Evolutionary conservation across 2,797 vertebrate genomes (phyloP).

Genomic region (Benthosema pterotum): DNA sequence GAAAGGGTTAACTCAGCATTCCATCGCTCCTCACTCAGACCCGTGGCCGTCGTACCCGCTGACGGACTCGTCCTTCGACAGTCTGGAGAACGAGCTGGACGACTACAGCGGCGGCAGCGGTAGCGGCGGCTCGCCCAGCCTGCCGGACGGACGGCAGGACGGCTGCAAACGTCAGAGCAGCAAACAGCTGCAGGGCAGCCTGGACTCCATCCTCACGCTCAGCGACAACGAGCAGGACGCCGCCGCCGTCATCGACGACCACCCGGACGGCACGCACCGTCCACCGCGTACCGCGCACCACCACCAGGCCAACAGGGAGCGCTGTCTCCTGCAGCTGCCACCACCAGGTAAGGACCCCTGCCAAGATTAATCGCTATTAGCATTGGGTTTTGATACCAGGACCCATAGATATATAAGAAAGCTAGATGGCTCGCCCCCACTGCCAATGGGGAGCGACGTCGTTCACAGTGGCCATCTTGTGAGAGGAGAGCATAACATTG

Average conservation of each 20-base stretch:
- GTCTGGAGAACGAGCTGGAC: constrained; percentile 89
- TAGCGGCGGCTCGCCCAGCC: constrained; percentile 74
- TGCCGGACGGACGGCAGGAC: constrained; percentile 60
- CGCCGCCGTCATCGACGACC: no score
- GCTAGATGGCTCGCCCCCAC: no score
- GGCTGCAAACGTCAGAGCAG: constrained; percentile 69
- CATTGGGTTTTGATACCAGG: no score
- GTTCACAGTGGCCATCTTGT: no score
- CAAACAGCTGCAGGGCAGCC: constrained; percentile 76
- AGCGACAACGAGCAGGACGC: constrained; percentile 86
- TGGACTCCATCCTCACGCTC: constrained; percentile 90
- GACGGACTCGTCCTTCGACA: constrained; percentile 94
- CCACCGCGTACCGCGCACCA: constrained; percentile 56
- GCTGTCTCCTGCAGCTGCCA: constrained; percentile 24
- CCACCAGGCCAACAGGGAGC: constrained; percentile 40
- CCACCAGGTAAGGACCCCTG: neutral
- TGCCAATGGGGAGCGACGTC: no score
- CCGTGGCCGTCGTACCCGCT: constrained; percentile 62
- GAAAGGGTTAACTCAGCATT: no score
- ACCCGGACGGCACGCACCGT: constrained; percentile 69
- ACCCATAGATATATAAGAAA: no score
- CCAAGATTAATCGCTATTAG: no score
- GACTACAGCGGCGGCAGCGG: constrained; percentile 72
- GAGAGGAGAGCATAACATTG: no score
- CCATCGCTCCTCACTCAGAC: constrained; percentile 30